A percentile compares a stretch with the other conserved stretches of the same genome.
These are phyloP conservation scores for Oncopodura yosiiana DNA, from an alignment of 1,140 invertebrate species.

Conservation along the genomic window DNA sequence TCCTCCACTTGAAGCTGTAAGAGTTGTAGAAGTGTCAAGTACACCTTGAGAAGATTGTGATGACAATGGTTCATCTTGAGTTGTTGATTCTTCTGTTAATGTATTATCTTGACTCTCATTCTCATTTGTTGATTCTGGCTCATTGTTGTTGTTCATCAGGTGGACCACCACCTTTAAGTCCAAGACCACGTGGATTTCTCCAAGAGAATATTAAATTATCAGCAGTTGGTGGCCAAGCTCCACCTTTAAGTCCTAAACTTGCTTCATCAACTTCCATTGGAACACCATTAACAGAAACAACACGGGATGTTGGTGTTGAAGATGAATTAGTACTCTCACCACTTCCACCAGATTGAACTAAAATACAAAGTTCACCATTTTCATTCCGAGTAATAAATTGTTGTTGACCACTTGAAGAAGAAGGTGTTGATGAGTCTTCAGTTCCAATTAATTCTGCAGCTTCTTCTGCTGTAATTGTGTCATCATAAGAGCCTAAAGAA, in stretches of 20 bases:
- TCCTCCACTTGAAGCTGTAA: too few relatives aligned
- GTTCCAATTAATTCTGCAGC: conserved; percentile 17
- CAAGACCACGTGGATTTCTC: conserved; percentile 5
- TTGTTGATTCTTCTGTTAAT: neutral
- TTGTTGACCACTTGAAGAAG: neutral
- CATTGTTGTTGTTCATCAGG: neutral
- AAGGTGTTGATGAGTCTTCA: neutral
- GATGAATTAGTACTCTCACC: too few relatives aligned
- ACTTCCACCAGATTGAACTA: too few relatives aligned
- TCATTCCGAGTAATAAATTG: conserved; percentile 2
- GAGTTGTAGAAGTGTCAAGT: too few relatives aligned
- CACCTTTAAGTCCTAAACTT: conserved; percentile 19
- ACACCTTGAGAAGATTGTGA: too few relatives aligned
- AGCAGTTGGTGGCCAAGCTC: neutral
- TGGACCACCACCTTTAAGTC: neutral
- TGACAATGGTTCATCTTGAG: too few relatives aligned
- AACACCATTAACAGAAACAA: conserved; percentile 6
- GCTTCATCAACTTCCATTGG: neutral
- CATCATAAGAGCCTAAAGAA: neutral
- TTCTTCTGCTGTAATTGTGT: conserved; percentile 22
- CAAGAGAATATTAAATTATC: neutral
- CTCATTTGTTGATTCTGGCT: too few relatives aligned
- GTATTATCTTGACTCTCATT: neutral
- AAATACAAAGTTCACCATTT: conserved; percentile 8
- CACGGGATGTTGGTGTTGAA: too few relatives aligned